Percentiles rank a stretch among this genome's conserved stretches.
These are phyloP conservation scores for Cotesia typhae DNA, from an alignment of 1,140 invertebrate species.

Conservation along the genomic window DNA sequence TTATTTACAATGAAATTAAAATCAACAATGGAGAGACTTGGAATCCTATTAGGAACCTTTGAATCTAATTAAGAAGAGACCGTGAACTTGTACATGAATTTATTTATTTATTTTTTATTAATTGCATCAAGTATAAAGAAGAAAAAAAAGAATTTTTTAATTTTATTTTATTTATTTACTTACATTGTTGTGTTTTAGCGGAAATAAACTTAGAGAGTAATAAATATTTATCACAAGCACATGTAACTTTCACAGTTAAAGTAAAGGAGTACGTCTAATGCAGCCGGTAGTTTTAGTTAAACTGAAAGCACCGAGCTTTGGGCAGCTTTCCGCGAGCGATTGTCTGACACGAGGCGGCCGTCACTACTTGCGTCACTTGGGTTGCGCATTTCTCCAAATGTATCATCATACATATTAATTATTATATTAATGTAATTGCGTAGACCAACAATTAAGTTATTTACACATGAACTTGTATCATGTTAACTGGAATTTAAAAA, in stretches of 20 bases:
- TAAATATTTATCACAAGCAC: conserved; percentile 9
- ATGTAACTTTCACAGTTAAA: conserved; percentile 9
- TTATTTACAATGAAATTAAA: conserved; percentile 10
- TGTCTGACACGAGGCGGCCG: conserved; percentile 33
- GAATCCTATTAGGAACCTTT: conserved; percentile 22
- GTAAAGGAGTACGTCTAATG: conserved; percentile 8
- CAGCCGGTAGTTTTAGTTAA: conserved; percentile 34
- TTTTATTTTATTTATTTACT: not conserved
- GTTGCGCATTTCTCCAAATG: conserved; percentile 24
- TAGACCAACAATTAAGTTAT: not conserved
- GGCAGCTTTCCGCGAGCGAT: conserved; percentile 24
- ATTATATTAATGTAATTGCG: not conserved
- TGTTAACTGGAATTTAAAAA: too few relatives aligned
- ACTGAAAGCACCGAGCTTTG: conserved; percentile 40
- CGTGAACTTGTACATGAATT: conserved; percentile 13
- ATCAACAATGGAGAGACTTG: not conserved
- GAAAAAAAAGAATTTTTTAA: not conserved
- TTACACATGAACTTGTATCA: too few relatives aligned
- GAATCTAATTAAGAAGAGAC: conserved; percentile 17
- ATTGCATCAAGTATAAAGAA: not conserved
- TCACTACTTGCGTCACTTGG: conserved; percentile 29
- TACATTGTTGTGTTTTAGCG: too few relatives aligned
- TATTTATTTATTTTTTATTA: not conserved
- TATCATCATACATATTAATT: conserved; percentile 16
- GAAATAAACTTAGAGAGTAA: not conserved